Evolutionary conservation across 2,797 vertebrate genomes (phyloP).

Genomic region (Numenius phaeopus): DNA sequence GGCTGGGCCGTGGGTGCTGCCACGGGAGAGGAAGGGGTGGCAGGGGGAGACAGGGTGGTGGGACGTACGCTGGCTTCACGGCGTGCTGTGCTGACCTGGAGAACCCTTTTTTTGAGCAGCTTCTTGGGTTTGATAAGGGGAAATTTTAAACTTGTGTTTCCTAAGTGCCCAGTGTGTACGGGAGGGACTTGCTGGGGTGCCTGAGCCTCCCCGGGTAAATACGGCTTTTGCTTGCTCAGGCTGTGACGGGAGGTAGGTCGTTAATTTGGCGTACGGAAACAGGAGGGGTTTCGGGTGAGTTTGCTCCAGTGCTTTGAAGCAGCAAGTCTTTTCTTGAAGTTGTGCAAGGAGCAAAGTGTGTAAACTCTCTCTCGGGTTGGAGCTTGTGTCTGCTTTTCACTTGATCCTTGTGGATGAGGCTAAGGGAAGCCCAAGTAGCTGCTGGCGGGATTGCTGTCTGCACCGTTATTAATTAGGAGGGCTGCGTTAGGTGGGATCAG

Average conservation of each 20-base stretch:
- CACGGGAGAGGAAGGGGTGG: not conserved
- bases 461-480: rapidly evolving
- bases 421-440: rapidly evolving
- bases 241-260: rapidly evolving
- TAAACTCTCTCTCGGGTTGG: not conserved
- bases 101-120: not conserved
- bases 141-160: not conserved
- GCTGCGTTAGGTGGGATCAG: not conserved
- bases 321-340: not conserved
- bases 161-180: rapidly evolving
- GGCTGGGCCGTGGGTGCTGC: not conserved
- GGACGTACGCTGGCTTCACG: rapidly evolving
- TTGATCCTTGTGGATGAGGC: not conserved
- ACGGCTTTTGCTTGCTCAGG: rapidly evolving
- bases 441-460: not conserved
- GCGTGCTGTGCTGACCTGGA: not conserved
- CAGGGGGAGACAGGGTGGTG: not conserved
- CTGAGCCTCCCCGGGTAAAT: rapidly evolving
- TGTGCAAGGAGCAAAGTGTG: not conserved
- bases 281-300: not conserved
- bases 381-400: not conserved
- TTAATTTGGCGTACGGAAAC: rapidly evolving
- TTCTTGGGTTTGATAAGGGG: not conserved
- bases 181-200: not conserved
- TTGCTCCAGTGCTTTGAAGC: not conserved